phyloP scores from a whole-genome alignment of 2,888 invertebrate species.

The Candidula unifasciata region DNA sequence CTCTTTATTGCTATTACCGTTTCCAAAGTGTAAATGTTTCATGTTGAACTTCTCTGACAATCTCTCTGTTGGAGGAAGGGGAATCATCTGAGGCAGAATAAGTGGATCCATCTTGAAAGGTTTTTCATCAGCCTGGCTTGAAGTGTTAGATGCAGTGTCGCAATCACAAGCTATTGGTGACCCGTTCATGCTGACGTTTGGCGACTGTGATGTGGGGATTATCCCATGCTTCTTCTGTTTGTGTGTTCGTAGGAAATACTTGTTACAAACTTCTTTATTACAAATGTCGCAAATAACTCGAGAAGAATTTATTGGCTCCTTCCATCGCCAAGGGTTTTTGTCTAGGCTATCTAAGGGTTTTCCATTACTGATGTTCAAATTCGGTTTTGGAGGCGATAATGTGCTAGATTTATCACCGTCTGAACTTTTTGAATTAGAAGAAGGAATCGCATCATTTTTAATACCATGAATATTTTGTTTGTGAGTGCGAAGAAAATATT shows the following conservation, averaged over 20 bases:
- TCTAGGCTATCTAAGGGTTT: slow-evolving; percentile 58
- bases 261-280: slow-evolving; percentile 78
- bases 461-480: slow-evolving; percentile 99
- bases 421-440: slow-evolving; percentile 27
- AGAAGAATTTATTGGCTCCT: slow-evolving; percentile 75
- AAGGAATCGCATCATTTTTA: slow-evolving; percentile 77
- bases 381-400: slow-evolving; percentile 37
- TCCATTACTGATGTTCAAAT: slow-evolving; percentile 42
- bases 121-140: slow-evolving; percentile 64
- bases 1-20: slow-evolving; percentile 45
- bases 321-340: slow-evolving; percentile 68
- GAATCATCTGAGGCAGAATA: slow-evolving; percentile 51
- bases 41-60: slow-evolving; percentile 33
- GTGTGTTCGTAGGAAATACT: slow-evolving; percentile 78
- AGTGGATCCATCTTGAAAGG: slow-evolving; percentile 42
- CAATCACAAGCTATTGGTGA: slow-evolving; percentile 68
- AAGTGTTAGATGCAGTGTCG: slow-evolving; percentile 70
- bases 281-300: slow-evolving; percentile 77
- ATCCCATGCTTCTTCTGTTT: slow-evolving; percentile 78
- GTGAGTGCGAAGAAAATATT: slow-evolving; percentile 97
- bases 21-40: slow-evolving; percentile 22
- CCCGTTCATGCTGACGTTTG: slow-evolving; percentile 62
- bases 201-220: slow-evolving; percentile 67
- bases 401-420: slow-evolving; percentile 34
- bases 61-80: slow-evolving; percentile 50